A percentile compares a stretch with the other conserved stretches of the same genome.
phyloP scores from a whole-genome alignment of 2,797 vertebrate genomes.

The Acipenser ruthenus region DNA sequence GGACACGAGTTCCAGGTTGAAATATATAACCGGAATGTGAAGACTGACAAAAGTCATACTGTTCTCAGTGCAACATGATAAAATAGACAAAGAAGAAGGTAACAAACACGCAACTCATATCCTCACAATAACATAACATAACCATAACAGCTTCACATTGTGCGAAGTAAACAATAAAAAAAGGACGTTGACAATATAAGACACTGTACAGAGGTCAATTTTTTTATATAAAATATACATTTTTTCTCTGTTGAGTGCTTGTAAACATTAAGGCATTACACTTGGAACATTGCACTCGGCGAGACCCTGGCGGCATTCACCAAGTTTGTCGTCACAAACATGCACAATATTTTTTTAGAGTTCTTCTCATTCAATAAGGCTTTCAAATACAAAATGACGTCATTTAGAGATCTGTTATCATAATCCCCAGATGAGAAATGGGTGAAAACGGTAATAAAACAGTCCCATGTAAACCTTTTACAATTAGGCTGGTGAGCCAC shows the following conservation, averaged over 20 bases:
- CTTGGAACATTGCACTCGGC: slow-evolving; percentile 58
- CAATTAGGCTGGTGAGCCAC: slow-evolving; percentile 9
- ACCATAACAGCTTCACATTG: slow-evolving; percentile 19
- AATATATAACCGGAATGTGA: slow-evolving; percentile 51
- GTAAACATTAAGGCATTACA: slow-evolving; percentile 71
- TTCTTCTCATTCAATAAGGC: slow-evolving; percentile 9
- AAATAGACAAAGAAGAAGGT: slow-evolving; percentile 9
- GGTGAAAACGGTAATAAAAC: neutral
- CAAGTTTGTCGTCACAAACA: slow-evolving; percentile 56
- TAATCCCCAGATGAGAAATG: slow-evolving; percentile 1
- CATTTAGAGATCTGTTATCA: neutral
- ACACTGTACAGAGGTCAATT: slow-evolving; percentile 44
- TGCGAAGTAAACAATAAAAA: slow-evolving; percentile 28
- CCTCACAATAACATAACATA: neutral
- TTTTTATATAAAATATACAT: slow-evolving; percentile 57
- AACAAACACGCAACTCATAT: too few species aligned
- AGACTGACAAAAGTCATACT: slow-evolving; percentile 34
- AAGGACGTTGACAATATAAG: slow-evolving; percentile 45
- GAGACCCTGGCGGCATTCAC: slow-evolving; percentile 53
- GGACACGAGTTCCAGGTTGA: slow-evolving; percentile 32
- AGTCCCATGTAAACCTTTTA: neutral
- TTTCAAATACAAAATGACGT: slow-evolving; percentile 11
- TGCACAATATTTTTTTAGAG: slow-evolving; percentile 28
- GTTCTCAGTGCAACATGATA: slow-evolving; percentile 51
- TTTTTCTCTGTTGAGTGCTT: slow-evolving; percentile 62